A percentile compares a stretch with the other conserved stretches of the same genome.
Evolutionary conservation across 2,888 invertebrate species (phyloP).

Genomic region (Crossocerus cetratus): DNA sequence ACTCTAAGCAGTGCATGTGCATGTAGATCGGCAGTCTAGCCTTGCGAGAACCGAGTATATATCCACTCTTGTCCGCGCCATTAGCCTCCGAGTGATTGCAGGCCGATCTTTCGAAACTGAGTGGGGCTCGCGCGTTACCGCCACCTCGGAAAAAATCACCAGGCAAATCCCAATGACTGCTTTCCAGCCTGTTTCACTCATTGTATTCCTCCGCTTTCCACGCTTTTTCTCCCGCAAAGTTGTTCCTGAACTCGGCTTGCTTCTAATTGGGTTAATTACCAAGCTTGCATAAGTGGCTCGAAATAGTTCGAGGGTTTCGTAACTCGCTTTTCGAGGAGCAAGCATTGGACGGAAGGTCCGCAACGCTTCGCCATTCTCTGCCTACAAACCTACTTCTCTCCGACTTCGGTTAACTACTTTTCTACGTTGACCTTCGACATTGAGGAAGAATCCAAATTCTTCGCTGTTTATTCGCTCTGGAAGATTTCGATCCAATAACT

Average conservation of each 20-base stretch:
- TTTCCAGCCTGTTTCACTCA: not conserved
- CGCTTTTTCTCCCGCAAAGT: not conserved
- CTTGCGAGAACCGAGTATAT: not conserved
- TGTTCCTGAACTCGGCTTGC: not conserved
- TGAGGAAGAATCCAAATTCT: constrained; percentile 33
- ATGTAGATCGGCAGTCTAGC: not conserved
- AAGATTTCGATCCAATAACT: constrained; percentile 22
- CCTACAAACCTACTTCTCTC: constrained; percentile 43
- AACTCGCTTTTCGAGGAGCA: not conserved
- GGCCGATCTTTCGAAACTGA: constrained; percentile 1
- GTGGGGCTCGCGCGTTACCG: not conserved
- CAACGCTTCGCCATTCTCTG: no score
- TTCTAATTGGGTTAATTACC: no score
- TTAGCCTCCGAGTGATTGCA: not conserved
- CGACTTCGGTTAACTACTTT: constrained; percentile 23
- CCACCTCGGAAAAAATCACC: not conserved
- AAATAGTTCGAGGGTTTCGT: not conserved
- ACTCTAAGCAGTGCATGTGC: no score
- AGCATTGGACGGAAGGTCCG: constrained; percentile 29
- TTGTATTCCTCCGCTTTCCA: no score
- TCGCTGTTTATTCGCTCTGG: constrained; percentile 20
- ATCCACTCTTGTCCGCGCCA: not conserved
- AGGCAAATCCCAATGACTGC: not conserved
- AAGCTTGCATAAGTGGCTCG: no score
- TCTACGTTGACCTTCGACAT: constrained; percentile 41